Percentiles rank a stretch among this genome's conserved stretches.
Evolutionary conservation across 2,888 invertebrate species (phyloP).

Genomic region (Heteromurus nitidus): DNA sequence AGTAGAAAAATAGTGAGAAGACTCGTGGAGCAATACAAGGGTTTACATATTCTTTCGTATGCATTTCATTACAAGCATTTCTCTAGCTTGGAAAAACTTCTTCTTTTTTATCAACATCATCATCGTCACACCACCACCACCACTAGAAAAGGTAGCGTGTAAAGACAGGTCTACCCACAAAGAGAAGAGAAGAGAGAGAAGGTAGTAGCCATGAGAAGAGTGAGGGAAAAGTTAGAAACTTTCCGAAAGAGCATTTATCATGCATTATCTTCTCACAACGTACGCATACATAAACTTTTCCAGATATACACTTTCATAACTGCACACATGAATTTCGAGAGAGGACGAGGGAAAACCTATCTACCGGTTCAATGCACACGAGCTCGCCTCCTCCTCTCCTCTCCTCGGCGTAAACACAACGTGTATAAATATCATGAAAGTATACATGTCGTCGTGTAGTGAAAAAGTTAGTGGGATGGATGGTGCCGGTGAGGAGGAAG

Average conservation of each 20-base stretch:
- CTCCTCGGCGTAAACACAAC: no score
- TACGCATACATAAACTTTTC: conserved; percentile 48
- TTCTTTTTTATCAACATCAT: neutral
- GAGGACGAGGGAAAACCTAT: conserved; percentile 31
- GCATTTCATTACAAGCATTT: conserved; percentile 6
- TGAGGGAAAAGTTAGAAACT: conserved; percentile 29
- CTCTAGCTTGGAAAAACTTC: no score
- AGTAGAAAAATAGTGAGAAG: neutral
- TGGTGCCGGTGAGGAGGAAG: conserved; percentile 12
- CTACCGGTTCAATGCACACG: conserved; percentile 41
- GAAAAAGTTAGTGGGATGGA: neutral
- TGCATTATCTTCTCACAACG: conserved; percentile 51
- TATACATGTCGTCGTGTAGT: no score
- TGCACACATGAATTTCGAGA: conserved; percentile 33
- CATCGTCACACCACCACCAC: neutral
- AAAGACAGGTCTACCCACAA: no score
- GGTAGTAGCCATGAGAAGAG: neutral
- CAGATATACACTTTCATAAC: conserved; percentile 38
- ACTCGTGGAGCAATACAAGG: neutral
- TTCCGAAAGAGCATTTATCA: conserved; percentile 56
- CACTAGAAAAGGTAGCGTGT: neutral
- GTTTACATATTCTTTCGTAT: no score
- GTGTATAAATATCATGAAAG: no score
- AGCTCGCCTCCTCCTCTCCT: no score
- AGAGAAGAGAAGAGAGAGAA: neutral